Evolutionary conservation across 2,888 invertebrate genomes (phyloP), one percentile per base, ranked within the genome.

Genomic region (Kryphioiulus occultus): DNA sequence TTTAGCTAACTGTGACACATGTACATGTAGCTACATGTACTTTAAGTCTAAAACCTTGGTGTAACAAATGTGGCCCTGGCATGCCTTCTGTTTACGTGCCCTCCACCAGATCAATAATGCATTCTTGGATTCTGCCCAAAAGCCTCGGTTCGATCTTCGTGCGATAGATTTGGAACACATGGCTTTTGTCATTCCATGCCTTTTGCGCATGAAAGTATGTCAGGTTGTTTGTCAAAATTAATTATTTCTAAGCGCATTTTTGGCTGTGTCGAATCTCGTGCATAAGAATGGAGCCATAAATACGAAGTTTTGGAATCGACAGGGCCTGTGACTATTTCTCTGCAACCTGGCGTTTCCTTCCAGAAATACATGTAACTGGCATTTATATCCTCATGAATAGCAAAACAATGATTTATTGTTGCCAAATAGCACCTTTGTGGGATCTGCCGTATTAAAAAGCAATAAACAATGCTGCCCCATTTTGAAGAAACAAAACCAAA

Each of bases 101-200:
- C 19, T 68, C 68, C 9, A 26, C 68, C 68, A 68, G 26, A 68
- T 68, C 68, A 26, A 68, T 68, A 68, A 4, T 26, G 19, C 22
- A 68, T 68, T 68, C 26, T 68, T 68, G 68, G 68, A 68, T 68
- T 68, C 68, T 68, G 26, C 68, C 68, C 68, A 68, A 68, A 7
- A 68, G 68, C 22, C 26, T 26, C 26, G 7, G 26, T 68, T 68
- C 68, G 68, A 68, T 68, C 68, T 19, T 26, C 22, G 68, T 10
- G 26, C 68, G 26, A 68, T 26, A 26, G 68, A 68, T 68, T 68
- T 26, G 19, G 22, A 68, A 68, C 68, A 26, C 19, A 26, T 22
- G 68, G 68, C 68, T 12, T 68, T 68, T 26, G 44, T 68, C 19
- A 68, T 68, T 5, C 53, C 4, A 9, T 22, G 9, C 22, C 12